Base-by-base conservation (phyloP, 2,888 invertebrate species). In the Drosophila greeni region DNA sequence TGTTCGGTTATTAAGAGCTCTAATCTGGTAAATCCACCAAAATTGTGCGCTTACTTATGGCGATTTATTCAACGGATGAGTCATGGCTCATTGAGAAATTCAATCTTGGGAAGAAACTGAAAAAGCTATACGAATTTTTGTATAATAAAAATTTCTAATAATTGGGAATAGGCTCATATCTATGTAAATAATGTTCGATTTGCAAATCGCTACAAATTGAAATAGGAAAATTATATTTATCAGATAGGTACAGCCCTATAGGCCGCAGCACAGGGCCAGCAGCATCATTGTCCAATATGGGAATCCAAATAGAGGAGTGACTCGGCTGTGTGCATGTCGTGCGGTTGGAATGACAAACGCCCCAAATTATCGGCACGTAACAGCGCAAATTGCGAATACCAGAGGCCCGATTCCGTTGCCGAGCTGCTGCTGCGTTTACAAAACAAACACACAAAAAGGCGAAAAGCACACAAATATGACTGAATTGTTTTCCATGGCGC, bases 401-500 rank as follows among this genome's bases (percentile, higher is more conserved):
- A 26, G 16, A 20, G 31, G 20, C 12, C 29, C 37, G 36, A 48
- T 14, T 37, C 52, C 42, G 37, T n/a, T 5, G 24, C n/a, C 55
- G 53, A 36, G 29, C 57, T 57, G 62, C 57, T 57, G 62, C 52
- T 66, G 62, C 56, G 66, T 67, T 77, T 69, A 58, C 72, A 67
- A 76, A 73, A 74, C 67, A 74, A 72, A 72, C 62, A 72, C 66
- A 61, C 60, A 64, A 49, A 60, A 66, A 20, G 47, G 45, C 57
- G 42, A 66, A 47, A 31, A 31, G 49, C 72, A 65, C 62, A 76
- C 75, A 76, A 78, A 78, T 78, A 76, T 81, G 81, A 76, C 73
- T 78, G 76, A 79, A 79, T 81, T 78, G 78, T 81, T 76, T 76
- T 80, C 60, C 72, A 71, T 70, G 66, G 54, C 42, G 31, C 36